Conservation (phyloP, 2,797 vertebrate genomes). For the Ispidina picta region DNA sequence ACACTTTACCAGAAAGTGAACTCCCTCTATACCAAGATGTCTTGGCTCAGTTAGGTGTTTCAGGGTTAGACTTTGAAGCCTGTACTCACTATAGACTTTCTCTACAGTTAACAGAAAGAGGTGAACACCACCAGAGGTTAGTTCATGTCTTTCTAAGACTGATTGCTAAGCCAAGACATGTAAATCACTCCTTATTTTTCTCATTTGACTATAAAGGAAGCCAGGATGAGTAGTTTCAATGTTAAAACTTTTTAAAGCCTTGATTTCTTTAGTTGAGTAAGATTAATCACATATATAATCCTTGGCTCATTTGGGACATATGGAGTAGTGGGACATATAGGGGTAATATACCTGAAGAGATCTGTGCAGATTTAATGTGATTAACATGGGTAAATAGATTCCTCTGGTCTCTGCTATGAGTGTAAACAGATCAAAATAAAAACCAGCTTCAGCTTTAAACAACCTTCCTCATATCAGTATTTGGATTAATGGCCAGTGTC, state of each 20-base stretch:
- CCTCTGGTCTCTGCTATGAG: not conserved
- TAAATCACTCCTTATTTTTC: not conserved
- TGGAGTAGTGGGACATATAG: rapidly evolving
- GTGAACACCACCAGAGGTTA: not conserved
- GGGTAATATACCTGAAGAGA: not conserved
- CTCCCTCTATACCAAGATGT: not conserved
- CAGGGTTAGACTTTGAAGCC: not conserved
- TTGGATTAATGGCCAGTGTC: not conserved
- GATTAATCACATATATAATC: not conserved
- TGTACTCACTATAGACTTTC: not conserved
- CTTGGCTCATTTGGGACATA: not conserved
- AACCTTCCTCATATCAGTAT: not conserved
- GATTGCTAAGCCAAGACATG: not conserved
- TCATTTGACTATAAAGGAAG: not conserved
- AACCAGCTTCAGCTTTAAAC: not conserved
- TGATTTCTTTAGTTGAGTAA: not conserved
- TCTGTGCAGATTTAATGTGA: not conserved
- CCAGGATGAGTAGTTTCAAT: not conserved
- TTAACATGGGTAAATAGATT: not conserved
- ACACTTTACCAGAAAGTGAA: not conserved
- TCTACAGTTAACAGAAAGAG: not conserved
- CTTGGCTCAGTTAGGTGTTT: rapidly evolving
- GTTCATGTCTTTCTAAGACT: not conserved
- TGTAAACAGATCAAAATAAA: not conserved
- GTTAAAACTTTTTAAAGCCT: not conserved